Conservation (phyloP, 1,140 invertebrate species). For the Drosophila albomicans region DNA sequence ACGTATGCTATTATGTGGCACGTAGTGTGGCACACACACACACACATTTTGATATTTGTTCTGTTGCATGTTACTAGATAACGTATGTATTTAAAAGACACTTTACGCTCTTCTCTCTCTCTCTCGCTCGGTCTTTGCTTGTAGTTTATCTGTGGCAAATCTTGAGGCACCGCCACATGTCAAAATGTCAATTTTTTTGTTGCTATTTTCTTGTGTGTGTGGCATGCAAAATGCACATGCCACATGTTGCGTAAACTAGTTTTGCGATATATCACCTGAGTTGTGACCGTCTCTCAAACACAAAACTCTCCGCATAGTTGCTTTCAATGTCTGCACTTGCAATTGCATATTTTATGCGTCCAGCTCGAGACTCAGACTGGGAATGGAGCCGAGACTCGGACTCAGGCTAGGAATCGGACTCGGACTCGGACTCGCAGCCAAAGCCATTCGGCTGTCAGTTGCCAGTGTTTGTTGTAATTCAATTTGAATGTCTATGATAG, state of each 20-base stretch:
- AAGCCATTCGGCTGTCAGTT: constrained; percentile 41
- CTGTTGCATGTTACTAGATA: constrained; percentile 52
- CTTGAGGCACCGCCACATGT: constrained; percentile 79
- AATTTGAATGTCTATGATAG: constrained; percentile 56
- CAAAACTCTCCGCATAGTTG: constrained; percentile 9
- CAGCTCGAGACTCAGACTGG: background rate
- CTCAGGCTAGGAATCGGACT: too few relatives aligned
- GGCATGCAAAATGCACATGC: constrained; percentile 79
- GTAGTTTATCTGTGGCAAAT: constrained; percentile 78
- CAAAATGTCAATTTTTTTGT: constrained; percentile 79
- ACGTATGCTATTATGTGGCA: constrained; percentile 46
- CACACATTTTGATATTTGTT: constrained; percentile 33
- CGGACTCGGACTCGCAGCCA: background rate
- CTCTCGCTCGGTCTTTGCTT: constrained; percentile 32
- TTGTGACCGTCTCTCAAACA: constrained; percentile 19
- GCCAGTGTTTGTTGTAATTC: constrained; percentile 50
- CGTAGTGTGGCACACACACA: constrained; percentile 37
- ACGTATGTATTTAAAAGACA: constrained; percentile 82
- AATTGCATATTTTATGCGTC: constrained; percentile 52
- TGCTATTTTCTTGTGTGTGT: constrained; percentile 55
- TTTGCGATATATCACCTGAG: constrained; percentile 81
- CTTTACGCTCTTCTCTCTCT: constrained; percentile 52
- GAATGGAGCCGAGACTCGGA: background rate
- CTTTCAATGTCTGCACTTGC: constrained; percentile 43
- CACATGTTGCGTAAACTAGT: constrained; percentile 84